Evolutionary conservation across 2,888 invertebrate genomes (phyloP).

Genomic region (Cantharis rufa): DNA sequence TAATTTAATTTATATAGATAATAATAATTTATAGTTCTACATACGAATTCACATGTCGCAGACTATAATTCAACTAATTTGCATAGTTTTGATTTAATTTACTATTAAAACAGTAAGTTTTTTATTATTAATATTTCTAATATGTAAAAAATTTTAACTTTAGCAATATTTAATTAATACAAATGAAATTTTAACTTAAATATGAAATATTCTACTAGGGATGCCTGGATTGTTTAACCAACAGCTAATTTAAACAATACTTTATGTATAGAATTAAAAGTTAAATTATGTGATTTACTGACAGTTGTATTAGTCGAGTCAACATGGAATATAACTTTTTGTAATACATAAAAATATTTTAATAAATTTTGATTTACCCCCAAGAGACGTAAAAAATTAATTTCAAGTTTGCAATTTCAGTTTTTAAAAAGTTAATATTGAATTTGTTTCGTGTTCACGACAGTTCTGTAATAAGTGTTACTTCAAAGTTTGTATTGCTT

Average conservation of each 20-base stretch:
- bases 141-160: no score
- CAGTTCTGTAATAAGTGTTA: conserved; percentile 2
- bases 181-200: neutral
- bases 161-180: no score
- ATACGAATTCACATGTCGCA: no score
- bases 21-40: no score
- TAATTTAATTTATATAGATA: no score
- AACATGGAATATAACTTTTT: neutral
- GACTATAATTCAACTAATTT: no score
- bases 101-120: no score
- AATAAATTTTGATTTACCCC: neutral
- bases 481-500: conserved; percentile 2
- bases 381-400: neutral
- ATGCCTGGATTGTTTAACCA: neutral
- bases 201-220: neutral
- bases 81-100: no score
- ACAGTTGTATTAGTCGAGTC: neutral
- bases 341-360: neutral
- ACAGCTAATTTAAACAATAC: neutral
- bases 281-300: neutral
- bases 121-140: no score
- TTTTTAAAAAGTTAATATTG: neutral
- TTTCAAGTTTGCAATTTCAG: neutral
- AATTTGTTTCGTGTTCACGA: neutral
- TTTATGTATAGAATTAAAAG: neutral